These are phyloP conservation scores for Philotrypesis tridentata DNA, from an alignment of 1,140 invertebrate species.

Conservation along the genomic window DNA sequence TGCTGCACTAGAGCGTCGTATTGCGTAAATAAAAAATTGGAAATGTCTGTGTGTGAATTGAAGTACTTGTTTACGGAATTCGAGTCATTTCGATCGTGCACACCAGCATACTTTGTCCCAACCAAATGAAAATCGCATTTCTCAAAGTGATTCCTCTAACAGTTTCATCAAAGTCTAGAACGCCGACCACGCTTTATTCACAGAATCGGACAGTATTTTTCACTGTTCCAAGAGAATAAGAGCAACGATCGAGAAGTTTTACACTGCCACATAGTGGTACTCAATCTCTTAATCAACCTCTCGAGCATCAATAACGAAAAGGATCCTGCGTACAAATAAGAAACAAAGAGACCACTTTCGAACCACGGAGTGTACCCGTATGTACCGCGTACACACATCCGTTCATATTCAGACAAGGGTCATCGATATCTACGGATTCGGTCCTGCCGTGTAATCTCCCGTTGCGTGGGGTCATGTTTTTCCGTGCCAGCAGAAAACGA, in stretches of 20 bases:
- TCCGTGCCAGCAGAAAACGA: conserved; percentile 32
- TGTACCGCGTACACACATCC: not conserved
- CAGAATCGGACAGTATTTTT: too few relatives aligned
- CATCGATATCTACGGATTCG: not conserved
- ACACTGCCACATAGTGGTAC: not conserved
- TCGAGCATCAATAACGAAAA: not conserved
- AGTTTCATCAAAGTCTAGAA: not conserved
- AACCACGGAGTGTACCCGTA: not conserved
- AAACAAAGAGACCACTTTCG: not conserved
- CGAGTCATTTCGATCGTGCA: too few relatives aligned
- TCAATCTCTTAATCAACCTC: conserved; percentile 6
- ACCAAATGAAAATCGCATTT: not conserved
- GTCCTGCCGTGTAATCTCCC: not conserved
- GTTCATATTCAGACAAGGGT: not conserved
- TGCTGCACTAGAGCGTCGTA: too few relatives aligned
- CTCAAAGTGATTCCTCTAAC: not conserved
- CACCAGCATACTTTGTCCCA: too few relatives aligned
- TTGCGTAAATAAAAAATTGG: too few relatives aligned
- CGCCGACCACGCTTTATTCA: too few relatives aligned
- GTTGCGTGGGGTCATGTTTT: conserved; percentile 26
- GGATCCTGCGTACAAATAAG: not conserved
- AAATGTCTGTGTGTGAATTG: too few relatives aligned
- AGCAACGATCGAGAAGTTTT: too few relatives aligned
- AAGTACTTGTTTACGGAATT: too few relatives aligned
- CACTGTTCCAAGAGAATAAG: not conserved